phyloP scores from a whole-genome alignment of 2,888 invertebrate genomes.

The Quadroppia sp. region DNA sequence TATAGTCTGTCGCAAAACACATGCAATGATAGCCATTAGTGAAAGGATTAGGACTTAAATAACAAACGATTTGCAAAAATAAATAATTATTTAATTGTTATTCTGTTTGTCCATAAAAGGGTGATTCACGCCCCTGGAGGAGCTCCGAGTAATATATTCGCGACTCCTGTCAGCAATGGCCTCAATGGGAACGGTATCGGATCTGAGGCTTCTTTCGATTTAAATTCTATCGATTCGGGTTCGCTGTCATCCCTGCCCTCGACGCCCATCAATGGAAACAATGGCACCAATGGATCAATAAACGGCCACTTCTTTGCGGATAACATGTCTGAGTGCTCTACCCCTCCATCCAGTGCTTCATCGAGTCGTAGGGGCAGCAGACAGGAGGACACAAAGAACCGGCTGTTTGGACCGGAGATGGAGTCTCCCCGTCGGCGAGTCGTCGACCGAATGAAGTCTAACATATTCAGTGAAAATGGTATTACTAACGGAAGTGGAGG shows the following conservation, averaged over 20 bases:
- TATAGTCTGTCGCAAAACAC: neutral
- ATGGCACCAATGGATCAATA: constrained; percentile 22
- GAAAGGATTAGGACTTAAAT: neutral
- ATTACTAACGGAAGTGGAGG: constrained; percentile 19
- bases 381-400: constrained; percentile 44
- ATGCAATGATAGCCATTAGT: constrained; percentile 19
- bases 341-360: constrained; percentile 30
- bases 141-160: constrained; percentile 35
- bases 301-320: constrained; percentile 36
- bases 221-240: constrained; percentile 36
- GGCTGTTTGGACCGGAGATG: constrained; percentile 46
- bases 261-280: constrained; percentile 37
- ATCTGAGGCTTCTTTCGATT: constrained; percentile 36
- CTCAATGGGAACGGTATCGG: constrained; percentile 31
- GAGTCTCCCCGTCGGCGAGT: constrained; percentile 46
- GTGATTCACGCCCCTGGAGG: constrained; percentile 39
- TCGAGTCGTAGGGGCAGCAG: constrained; percentile 38
- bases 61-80: constrained; percentile 4
- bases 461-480: constrained; percentile 46
- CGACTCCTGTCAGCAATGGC: neutral
- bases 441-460: constrained; percentile 48
- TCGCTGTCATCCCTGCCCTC: constrained; percentile 38
- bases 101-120: constrained; percentile 8
- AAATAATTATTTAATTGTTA: neutral
- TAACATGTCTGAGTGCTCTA: constrained; percentile 36